Conservation (phyloP, 2,797 vertebrate genomes). For the Lates japonicus region DNA sequence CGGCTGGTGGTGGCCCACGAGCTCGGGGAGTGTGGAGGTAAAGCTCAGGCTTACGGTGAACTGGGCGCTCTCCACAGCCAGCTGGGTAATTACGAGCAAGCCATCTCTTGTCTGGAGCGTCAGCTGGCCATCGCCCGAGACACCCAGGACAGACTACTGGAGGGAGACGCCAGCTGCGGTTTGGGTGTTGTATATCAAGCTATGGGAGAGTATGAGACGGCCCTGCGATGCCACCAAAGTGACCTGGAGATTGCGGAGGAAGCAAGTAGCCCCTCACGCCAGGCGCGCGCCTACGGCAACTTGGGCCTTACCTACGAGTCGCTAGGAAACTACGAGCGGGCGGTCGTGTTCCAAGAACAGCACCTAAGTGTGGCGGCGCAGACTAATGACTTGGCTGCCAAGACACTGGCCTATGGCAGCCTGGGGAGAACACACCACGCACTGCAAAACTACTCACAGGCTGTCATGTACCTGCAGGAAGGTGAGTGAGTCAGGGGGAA, state of each 20-base stretch:
- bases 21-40: conserved; percentile 92
- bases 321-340: conserved; percentile 95
- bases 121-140: conserved; percentile 93
- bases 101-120: conserved; percentile 96
- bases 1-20: conserved; percentile 96
- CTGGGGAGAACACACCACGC: conserved; percentile 98
- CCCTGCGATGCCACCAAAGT: conserved; percentile 95
- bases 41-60: conserved; percentile 97
- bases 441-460: conserved; percentile 98
- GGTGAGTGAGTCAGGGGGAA: conserved; percentile 75
- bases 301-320: conserved; percentile 97
- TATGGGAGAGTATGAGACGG: conserved; percentile 96
- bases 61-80: conserved; percentile 97
- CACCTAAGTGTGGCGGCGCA: conserved; percentile 97
- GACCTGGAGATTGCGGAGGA: conserved; percentile 97
- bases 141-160: conserved; percentile 90
- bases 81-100: conserved; percentile 97
- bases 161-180: conserved; percentile 95
- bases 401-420: conserved; percentile 97
- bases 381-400: conserved; percentile 95
- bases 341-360: conserved; percentile 98
- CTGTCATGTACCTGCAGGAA: conserved; percentile 97
- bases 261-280: conserved; percentile 85
- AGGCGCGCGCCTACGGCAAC: conserved; percentile 96
- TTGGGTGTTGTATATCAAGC: conserved; percentile 94